Evolutionary conservation across 2,888 invertebrate species (phyloP), one percentile per base, ranked within the genome.

Genomic region (Lamellibrachia satsuma): DNA sequence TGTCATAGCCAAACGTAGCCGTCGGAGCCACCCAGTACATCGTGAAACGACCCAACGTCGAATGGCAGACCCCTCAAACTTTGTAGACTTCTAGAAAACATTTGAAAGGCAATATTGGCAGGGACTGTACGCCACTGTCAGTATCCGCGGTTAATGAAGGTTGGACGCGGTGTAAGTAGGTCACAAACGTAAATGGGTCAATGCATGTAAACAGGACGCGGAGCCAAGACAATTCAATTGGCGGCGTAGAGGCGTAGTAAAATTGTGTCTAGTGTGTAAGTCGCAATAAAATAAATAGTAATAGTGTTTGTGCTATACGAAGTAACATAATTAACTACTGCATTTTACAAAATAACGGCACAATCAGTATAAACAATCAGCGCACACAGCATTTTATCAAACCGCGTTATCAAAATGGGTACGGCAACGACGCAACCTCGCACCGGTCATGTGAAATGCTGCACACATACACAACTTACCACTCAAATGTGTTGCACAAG

Each of bases 171-270:
- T 75, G 75, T 75, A 75, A 75, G 75, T 75, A 75, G 75, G 75
- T 75, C 75, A 75, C 39, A 75, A 22, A 75, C 75, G 22, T 75
- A 75, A 75, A 75, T 75, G 22, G 75, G 75, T 75, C 75, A 75
- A 75, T 75, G 22, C 75, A 75, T 75, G 75, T 75, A 75, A 75
- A 75, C 75, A 75, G 75, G 75, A 75, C 75, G 75, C 75, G 75
- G 15, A 75, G 75, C n/a, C 75, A 22, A 75, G 75, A 39, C 75
- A 75, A 75, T 75, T 75, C 75, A 75, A 11, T 75, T 22, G 22
- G n/a, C 22, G 75, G 22, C n/a, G 75, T 22, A 6, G 75, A 75
- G 22, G n/a, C 22, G 75, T n/a, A 22, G 75, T 22, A 6, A n/a
- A 9, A 55, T 6, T 11, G 75, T 75, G 22, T 75, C 75, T 75